Conservation (phyloP, 2,888 invertebrate species). For the Melanchra persicariae region DNA sequence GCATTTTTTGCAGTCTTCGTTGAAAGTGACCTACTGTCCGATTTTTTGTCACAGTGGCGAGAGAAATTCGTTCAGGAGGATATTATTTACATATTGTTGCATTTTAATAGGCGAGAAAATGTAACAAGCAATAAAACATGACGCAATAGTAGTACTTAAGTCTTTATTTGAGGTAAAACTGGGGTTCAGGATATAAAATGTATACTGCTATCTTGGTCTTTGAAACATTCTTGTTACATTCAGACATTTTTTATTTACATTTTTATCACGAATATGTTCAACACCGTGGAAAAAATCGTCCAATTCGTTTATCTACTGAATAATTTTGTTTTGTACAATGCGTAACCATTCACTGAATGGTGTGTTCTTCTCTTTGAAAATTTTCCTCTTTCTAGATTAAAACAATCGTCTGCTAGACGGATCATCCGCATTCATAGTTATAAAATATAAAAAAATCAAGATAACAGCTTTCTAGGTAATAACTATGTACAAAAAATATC, state of each 20-base stretch:
- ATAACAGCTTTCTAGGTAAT: background rate
- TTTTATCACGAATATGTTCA: background rate
- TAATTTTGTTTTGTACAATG: background rate
- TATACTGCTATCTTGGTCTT: background rate
- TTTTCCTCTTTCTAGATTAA: background rate
- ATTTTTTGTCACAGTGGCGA: too few relatives aligned
- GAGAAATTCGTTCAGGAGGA: background rate
- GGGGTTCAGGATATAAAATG: background rate
- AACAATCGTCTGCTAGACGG: too few relatives aligned
- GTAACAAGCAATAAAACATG: background rate
- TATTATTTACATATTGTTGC: background rate
- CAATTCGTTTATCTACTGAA: background rate
- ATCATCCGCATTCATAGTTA: background rate
- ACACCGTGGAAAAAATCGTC: background rate
- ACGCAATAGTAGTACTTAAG: slow-evolving; percentile 1
- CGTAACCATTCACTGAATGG: background rate
- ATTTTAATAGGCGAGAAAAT: background rate
- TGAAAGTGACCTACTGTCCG: background rate
- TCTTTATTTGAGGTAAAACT: slow-evolving; percentile 45
- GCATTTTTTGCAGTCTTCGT: background rate
- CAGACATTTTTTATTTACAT: background rate
- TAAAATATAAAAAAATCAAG: slow-evolving; percentile 9
- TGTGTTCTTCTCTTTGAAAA: background rate
- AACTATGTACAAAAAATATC: slow-evolving; percentile 38
- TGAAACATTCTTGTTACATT: background rate